phyloP scores from a whole-genome alignment of 1,140 invertebrate species.

The Leptopilina clavipes region DNA sequence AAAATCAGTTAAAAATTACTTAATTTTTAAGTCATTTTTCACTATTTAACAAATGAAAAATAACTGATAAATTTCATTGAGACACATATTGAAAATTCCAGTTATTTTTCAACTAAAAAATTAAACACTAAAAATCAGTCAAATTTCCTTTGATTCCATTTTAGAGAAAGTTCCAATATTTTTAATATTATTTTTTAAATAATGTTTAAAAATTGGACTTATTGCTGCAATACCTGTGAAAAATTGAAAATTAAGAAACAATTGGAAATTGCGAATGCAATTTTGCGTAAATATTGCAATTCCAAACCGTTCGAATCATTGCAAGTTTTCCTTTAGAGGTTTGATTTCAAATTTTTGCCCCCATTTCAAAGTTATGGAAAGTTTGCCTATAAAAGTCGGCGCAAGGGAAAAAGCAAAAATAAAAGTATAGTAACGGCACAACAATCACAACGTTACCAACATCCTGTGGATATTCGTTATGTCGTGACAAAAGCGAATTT shows the following conservation, averaged over 20 bases:
- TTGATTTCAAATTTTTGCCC: constrained; percentile 49
- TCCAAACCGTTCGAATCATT: constrained; percentile 51
- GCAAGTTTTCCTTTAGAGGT: constrained; percentile 49
- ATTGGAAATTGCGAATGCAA: constrained; percentile 52
- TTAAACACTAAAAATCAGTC: no score
- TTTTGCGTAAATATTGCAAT: constrained; percentile 65
- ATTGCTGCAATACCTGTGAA: no score
- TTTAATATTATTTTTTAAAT: no score
- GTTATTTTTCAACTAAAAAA: no score
- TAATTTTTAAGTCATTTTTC: no score
- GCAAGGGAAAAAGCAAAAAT: constrained; percentile 56
- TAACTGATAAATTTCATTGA: no score
- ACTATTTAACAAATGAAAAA: no score
- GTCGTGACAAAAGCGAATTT: constrained; percentile 50
- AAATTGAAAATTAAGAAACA: not conserved
- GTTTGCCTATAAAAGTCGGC: constrained; percentile 69
- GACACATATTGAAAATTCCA: no score
- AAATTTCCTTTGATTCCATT: no score
- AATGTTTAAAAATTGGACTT: no score
- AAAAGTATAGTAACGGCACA: constrained; percentile 57
- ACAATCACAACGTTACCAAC: constrained; percentile 50
- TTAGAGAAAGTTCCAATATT: no score
- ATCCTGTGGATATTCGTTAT: constrained; percentile 50
- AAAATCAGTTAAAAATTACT: no score
- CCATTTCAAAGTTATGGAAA: constrained; percentile 54